These are phyloP conservation scores for Ernsta delagoae DNA, from an alignment of 2,888 invertebrate species.

Conservation along the genomic window DNA sequence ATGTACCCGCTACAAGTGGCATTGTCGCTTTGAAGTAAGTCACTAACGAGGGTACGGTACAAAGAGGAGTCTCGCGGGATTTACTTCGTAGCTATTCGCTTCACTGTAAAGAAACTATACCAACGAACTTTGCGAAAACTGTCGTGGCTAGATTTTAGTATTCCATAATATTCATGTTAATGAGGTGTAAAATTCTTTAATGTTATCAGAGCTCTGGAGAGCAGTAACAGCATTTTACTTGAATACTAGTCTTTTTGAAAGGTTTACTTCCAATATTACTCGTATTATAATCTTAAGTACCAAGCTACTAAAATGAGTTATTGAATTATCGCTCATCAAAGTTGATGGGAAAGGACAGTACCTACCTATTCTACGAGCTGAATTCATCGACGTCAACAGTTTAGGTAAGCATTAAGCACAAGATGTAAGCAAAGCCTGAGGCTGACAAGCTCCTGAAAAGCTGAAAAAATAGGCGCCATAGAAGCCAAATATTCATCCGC, in stretches of 20 bases:
- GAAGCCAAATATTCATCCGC: not conserved
- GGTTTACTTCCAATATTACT: not conserved
- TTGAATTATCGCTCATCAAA: too few species aligned
- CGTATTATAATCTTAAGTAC: too few species aligned
- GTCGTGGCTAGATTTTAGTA: not conserved
- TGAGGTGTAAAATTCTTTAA: not conserved
- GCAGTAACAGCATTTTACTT: not conserved
- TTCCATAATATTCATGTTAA: not conserved
- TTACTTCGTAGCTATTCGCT: slow-evolving; percentile 16
- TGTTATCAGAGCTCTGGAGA: not conserved
- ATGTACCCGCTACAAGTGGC: slow-evolving; percentile 33
- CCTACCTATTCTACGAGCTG: too few species aligned
- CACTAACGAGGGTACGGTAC: slow-evolving; percentile 59
- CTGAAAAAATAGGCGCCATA: not conserved
- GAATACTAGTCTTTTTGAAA: not conserved
- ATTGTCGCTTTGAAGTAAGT: slow-evolving; percentile 55
- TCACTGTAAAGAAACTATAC: slow-evolving; percentile 34
- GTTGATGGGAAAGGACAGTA: too few species aligned
- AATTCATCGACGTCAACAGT: too few species aligned
- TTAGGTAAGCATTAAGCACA: not conserved
- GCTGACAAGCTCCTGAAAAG: not conserved
- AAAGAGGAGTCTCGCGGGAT: slow-evolving; percentile 49
- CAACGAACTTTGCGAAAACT: slow-evolving; percentile 41
- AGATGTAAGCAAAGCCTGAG: not conserved
- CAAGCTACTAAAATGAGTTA: too few species aligned